Evolutionary conservation across 1,140 invertebrate species (phyloP), one percentile per base, ranked within the genome.

Genomic region (Palaemon carinicauda): DNA sequence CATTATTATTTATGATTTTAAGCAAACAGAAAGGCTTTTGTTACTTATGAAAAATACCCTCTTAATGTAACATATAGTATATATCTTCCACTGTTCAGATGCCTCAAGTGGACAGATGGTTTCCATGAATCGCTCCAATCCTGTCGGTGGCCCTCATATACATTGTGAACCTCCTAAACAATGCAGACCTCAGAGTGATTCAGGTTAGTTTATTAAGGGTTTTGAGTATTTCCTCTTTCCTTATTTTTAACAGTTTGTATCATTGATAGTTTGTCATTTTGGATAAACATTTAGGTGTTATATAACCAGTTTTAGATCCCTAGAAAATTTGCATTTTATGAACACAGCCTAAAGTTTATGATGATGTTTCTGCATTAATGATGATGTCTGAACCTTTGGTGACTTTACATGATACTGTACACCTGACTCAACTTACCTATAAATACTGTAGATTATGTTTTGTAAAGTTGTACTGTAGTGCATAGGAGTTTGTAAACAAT

Each of bases 181-280:
- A 12, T 74, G 52, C 41, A 80, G 83, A 31, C 83, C 83, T 53
- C 83, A 86, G 65, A 86, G 83, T 54, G 83, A 80, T 41, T 74
- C 77, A 33, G 83, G 83, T 80, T 69, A 54, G 71, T 51, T 29
- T 21, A 21, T n/a, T 0, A 12, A n/a, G n/a, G n/a, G n/a, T n/a
- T n/a, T n/a, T 29, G 29, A 24, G 3, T 1, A 14, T 29, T 10
- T 29, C 12, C 3, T 60, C 5, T 60, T 3, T 41, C 33, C 33
- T 4, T 41, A 12, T 41, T 41, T 41, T 41, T 5, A 41, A 41
- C 41, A 41, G 12, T 0, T 41, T 41, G 7, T 41, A 9, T 0
- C 1, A 41, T 3, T 0, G 41, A 12, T 41, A 41, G 41, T 41
- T 41, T 41, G 1, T 41, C 12, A 41, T 41, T 41, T 41, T 41